Percentiles rank a stretch among this genome's conserved stretches.
These are phyloP conservation scores for Bambusicola thoracicus DNA, from an alignment of 2,113 vertebrate species.

Conservation along the genomic window DNA sequence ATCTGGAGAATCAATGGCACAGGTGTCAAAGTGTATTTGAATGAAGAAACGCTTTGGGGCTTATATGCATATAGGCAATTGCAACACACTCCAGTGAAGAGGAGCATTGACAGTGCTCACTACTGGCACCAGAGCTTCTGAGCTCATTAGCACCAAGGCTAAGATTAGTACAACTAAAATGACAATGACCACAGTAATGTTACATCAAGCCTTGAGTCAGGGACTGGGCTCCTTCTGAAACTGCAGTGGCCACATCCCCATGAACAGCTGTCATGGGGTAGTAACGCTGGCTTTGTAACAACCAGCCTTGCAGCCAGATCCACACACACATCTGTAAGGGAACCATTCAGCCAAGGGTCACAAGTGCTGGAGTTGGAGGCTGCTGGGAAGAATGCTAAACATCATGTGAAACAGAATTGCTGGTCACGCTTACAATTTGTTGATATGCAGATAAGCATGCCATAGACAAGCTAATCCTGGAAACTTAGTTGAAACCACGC, in stretches of 20 bases:
- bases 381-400: background rate
- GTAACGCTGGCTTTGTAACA: background rate
- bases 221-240: background rate
- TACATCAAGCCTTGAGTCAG: background rate
- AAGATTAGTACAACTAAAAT: background rate
- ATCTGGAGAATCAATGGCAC: accelerated
- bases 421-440: background rate
- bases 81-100: background rate
- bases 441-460: background rate
- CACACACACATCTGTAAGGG: background rate
- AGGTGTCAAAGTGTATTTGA: background rate
- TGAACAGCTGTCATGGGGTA: background rate
- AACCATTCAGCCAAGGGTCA: background rate
- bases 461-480: constrained; percentile 18
- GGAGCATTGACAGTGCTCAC: background rate
- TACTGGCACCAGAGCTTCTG: background rate
- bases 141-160: background rate
- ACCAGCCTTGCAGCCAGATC: background rate
- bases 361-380: background rate
- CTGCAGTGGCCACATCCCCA: background rate
- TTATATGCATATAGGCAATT: background rate
- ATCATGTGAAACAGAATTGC: background rate
- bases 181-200: accelerated
- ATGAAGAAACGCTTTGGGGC: background rate
- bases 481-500: background rate